Conservation (phyloP, 2,888 invertebrate genomes). For the Fragum fragum region DNA sequence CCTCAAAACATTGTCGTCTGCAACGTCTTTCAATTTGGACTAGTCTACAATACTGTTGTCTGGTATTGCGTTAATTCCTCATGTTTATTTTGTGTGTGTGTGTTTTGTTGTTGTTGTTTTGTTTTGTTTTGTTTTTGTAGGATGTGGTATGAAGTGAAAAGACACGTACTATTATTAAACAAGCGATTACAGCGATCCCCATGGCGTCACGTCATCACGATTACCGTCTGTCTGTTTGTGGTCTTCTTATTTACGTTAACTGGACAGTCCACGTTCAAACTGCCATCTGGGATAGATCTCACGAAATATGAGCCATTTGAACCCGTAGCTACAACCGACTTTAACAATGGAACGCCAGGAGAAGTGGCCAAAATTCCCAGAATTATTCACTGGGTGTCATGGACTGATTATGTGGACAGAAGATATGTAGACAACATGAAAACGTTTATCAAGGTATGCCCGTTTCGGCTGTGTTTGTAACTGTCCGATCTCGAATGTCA, state of each 20-base stretch:
- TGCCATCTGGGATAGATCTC: conserved; percentile 14
- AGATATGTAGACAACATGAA: conserved; percentile 6
- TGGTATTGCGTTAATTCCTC: too few relatives aligned
- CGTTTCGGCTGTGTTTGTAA: too few relatives aligned
- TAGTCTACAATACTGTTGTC: too few relatives aligned
- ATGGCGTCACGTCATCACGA: not conserved
- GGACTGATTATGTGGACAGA: not conserved
- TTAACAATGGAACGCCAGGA: not conserved
- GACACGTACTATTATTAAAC: not conserved
- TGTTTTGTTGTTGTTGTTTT: too few relatives aligned
- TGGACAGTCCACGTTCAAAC: not conserved
- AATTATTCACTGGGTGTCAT: conserved; percentile 25
- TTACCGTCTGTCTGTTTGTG: not conserved
- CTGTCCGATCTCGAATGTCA: too few relatives aligned
- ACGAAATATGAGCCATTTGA: conserved; percentile 23
- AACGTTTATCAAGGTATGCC: conserved; percentile 16
- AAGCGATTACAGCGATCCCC: conserved; percentile 2
- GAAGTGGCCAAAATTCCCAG: not conserved
- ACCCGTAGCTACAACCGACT: conserved; percentile 15
- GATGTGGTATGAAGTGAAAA: not conserved
- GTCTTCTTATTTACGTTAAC: not conserved
- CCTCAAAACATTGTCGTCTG: too few relatives aligned
- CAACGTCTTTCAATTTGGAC: too few relatives aligned
- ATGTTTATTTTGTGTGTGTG: too few relatives aligned
- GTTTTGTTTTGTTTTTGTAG: too few relatives aligned